These are phyloP conservation scores for Phalacrocorax aristotelis DNA, from an alignment of 2,113 vertebrate genomes.

Conservation along the genomic window DNA sequence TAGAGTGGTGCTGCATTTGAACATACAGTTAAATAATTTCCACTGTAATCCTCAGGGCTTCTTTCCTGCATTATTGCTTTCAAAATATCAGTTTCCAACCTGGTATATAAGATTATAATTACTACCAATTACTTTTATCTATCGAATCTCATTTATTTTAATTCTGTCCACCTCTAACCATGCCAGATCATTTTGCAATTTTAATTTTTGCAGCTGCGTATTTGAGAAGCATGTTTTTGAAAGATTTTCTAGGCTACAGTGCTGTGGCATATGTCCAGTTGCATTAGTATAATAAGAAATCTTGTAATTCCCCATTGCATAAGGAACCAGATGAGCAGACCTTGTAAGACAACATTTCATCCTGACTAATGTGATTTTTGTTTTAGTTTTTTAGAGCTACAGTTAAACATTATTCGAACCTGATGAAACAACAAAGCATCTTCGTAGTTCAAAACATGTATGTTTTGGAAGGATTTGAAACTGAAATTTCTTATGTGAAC, in stretches of 20 bases:
- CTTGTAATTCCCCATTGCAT: conserved; percentile 10
- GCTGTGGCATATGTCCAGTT: conserved; percentile 23
- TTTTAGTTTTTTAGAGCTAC: not conserved
- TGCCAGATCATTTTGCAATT: conserved; percentile 31
- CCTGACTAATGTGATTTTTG: not conserved
- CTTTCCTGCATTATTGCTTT: not conserved
- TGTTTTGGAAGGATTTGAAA: not conserved
- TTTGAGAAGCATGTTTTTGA: not conserved
- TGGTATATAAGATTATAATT: not conserved
- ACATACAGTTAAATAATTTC: conserved; percentile 44
- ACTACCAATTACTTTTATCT: conserved; percentile 11
- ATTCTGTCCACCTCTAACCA: conserved; percentile 1
- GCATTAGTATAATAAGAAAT: conserved; percentile 34
- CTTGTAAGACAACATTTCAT: not conserved
- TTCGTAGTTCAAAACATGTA: not conserved
- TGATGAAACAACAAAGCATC: not conserved
- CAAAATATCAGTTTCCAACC: conserved; percentile 22
- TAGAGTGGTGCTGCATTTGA: not conserved
- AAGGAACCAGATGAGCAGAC: not conserved
- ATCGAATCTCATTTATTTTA: conserved; percentile 44
- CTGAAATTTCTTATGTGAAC: not conserved
- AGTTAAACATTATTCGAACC: not conserved
- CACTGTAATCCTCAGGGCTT: conserved; percentile 2
- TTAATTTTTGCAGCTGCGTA: conserved; percentile 42
- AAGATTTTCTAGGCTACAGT: not conserved